Conservation (phyloP, 2,888 invertebrate genomes). For the Parapristionchus giblindavisi region DNA sequence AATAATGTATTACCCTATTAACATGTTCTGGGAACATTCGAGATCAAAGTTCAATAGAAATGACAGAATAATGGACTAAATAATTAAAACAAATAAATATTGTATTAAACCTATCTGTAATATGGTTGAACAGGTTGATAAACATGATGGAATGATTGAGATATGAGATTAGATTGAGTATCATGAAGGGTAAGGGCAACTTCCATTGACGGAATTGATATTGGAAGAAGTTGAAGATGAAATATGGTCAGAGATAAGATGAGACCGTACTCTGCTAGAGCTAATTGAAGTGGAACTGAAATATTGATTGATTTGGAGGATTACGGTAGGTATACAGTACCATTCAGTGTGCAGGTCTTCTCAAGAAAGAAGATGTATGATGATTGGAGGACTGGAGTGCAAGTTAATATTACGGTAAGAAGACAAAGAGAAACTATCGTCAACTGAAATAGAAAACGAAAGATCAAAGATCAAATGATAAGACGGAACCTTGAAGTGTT, state of each 20-base stretch:
- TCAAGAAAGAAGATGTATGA: conserved; percentile 11
- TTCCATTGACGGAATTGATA: neutral
- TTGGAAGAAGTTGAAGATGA: conserved; percentile 9
- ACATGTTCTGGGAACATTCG: no score
- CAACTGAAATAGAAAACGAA: conserved; percentile 5
- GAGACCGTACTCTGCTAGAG: conserved; percentile 10
- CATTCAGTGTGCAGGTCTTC: conserved; percentile 10
- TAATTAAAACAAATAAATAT: neutral
- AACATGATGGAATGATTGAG: neutral
- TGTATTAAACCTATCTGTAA: neutral
- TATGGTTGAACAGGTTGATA: conserved; percentile 13
- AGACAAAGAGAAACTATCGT: neutral
- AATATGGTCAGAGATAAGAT: conserved; percentile 6
- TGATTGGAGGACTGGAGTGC: conserved; percentile 1
- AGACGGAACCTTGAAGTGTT: neutral
- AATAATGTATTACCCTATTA: no score
- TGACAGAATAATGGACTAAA: neutral
- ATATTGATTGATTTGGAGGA: neutral
- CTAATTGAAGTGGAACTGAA: conserved; percentile 9
- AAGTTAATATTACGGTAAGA: neutral
- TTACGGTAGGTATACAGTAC: neutral
- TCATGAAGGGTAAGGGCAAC: conserved; percentile 14
- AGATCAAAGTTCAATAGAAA: neutral
- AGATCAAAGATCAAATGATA: neutral
- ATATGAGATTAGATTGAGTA: conserved; percentile 1